Evolutionary conservation across 2,113 vertebrate species (phyloP).

Genomic region (Pygathrix nemaeus): DNA sequence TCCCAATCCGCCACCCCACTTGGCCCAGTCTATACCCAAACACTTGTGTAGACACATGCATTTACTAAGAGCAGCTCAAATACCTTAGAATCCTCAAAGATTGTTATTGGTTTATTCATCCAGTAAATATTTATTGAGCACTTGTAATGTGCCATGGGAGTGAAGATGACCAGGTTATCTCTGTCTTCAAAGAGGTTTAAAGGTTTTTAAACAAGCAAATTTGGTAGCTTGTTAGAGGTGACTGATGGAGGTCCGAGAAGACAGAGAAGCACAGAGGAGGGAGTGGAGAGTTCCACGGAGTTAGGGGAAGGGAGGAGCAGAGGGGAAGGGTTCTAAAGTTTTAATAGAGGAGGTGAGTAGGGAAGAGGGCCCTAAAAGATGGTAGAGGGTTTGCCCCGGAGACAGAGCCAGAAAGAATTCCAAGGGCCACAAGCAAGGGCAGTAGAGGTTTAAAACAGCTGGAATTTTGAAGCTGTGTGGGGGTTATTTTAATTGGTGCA

Average conservation of each 20-base stretch:
- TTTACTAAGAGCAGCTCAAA: background rate
- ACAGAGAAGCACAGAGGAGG: background rate
- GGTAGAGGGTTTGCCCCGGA: background rate
- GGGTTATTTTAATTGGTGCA: background rate
- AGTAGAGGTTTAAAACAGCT: background rate
- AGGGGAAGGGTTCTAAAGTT: background rate
- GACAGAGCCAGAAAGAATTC: background rate
- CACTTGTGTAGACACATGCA: background rate
- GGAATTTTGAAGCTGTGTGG: background rate
- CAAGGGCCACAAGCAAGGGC: background rate
- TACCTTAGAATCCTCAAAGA: background rate
- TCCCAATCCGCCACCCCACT: too few species aligned
- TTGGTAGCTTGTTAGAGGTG: background rate
- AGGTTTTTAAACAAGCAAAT: conserved; percentile 4
- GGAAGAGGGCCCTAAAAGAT: background rate
- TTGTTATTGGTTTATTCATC: background rate
- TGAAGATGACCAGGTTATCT: background rate
- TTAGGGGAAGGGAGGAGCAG: background rate
- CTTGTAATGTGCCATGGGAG: background rate
- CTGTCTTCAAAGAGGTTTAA: background rate
- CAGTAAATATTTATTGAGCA: background rate
- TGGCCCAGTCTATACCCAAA: background rate
- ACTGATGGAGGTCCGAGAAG: background rate
- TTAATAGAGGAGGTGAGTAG: background rate
- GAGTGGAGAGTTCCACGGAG: background rate